Percentiles rank a stretch among this genome's conserved stretches.
These are phyloP conservation scores for Sylvia borin DNA, from an alignment of 2,797 vertebrate genomes.

Conservation along the genomic window DNA sequence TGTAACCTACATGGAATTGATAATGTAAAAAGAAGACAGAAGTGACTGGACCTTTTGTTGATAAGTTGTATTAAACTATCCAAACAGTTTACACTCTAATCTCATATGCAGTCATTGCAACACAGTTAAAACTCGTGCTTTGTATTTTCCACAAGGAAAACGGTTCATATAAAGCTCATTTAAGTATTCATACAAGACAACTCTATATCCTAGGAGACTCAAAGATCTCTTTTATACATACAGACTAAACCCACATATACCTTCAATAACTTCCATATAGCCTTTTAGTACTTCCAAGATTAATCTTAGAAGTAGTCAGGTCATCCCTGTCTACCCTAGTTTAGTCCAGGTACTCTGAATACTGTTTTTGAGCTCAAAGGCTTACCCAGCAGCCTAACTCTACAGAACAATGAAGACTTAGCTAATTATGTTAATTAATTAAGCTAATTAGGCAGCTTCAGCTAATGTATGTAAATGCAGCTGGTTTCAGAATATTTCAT, in stretches of 20 bases:
- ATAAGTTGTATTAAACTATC: background rate
- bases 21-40: background rate
- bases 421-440: conserved; percentile 43
- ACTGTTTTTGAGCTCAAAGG: background rate
- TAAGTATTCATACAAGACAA: background rate
- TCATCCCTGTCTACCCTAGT: background rate
- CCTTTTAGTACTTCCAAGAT: background rate
- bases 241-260: background rate
- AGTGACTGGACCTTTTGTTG: background rate
- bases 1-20: background rate
- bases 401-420: conserved; percentile 8
- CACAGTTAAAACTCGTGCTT: background rate
- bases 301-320: background rate
- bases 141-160: background rate
- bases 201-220: background rate
- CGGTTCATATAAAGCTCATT: background rate
- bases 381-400: background rate
- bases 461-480: conserved; percentile 32
- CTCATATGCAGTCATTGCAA: background rate
- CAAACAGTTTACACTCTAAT: background rate
- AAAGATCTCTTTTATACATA: background rate
- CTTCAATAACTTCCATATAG: background rate
- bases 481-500: conserved; percentile 23
- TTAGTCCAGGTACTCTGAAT: background rate
- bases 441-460: conserved; percentile 22